phyloP scores from a whole-genome alignment of 2,888 invertebrate species.

The Drosophila falleni region DNA sequence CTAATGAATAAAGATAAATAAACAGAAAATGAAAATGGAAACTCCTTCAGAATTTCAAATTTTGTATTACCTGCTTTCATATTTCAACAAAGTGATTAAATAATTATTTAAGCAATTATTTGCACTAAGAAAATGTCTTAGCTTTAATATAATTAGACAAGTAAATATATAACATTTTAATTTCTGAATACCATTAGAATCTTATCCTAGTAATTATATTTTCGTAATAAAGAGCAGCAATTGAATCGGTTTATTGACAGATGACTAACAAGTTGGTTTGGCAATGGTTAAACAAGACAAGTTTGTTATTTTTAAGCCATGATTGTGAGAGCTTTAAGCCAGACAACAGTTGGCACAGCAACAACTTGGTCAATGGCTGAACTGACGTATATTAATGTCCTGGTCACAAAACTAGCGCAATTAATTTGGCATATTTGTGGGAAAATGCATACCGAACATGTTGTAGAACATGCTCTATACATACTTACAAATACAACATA shows the following conservation, averaged over 20 bases:
- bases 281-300: neutral
- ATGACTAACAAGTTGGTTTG: neutral
- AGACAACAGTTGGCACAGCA: slow-evolving; percentile 17
- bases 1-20: too few relatives aligned
- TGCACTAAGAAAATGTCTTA: neutral
- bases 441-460: slow-evolving; percentile 40
- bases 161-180: neutral
- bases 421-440: slow-evolving; percentile 59
- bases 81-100: neutral
- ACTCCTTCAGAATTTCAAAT: too few relatives aligned
- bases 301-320: slow-evolving; percentile 5
- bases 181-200: neutral
- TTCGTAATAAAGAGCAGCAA: neutral
- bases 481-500: slow-evolving; percentile 29
- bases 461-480: slow-evolving; percentile 16
- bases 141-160: neutral
- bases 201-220: neutral
- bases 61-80: neutral
- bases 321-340: slow-evolving; percentile 11
- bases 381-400: slow-evolving; percentile 55
- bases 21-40: too few relatives aligned
- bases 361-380: slow-evolving; percentile 18
- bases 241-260: neutral
- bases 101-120: neutral
- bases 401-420: slow-evolving; percentile 58